These are phyloP conservation scores for Rhagoletis zephyria DNA, from an alignment of 1,140 invertebrate species.

Conservation along the genomic window DNA sequence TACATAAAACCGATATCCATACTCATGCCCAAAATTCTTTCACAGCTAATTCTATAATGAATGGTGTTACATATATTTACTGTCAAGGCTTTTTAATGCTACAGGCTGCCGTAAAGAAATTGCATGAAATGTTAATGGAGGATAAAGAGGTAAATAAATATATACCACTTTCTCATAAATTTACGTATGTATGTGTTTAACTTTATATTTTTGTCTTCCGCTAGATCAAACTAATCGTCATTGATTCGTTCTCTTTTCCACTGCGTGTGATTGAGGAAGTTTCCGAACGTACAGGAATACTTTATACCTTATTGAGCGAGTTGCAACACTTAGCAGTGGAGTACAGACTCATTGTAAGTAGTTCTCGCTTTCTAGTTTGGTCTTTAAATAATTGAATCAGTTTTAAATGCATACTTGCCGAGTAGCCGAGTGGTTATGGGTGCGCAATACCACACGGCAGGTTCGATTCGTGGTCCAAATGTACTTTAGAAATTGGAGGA, in stretches of 20 bases:
- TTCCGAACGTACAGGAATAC: slow-evolving; percentile 58
- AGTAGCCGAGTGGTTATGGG: too few relatives aligned
- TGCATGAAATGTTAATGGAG: slow-evolving; percentile 55
- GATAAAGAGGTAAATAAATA: slow-evolving; percentile 55
- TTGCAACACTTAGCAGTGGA: slow-evolving; percentile 60
- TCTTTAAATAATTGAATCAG: too few relatives aligned
- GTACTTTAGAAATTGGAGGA: too few relatives aligned
- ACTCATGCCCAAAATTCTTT: background rate
- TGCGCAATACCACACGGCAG: too few relatives aligned
- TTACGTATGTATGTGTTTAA: background rate
- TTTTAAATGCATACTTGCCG: too few relatives aligned
- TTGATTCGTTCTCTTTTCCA: slow-evolving; percentile 64
- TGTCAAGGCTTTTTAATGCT: slow-evolving; percentile 60
- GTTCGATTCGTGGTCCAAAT: too few relatives aligned
- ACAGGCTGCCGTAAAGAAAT: slow-evolving; percentile 58
- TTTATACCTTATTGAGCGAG: slow-evolving; percentile 61
- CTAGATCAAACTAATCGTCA: slow-evolving; percentile 64
- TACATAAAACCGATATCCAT: background rate
- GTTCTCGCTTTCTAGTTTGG: too few relatives aligned
- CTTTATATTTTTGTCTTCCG: slow-evolving; percentile 17
- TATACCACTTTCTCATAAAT: background rate
- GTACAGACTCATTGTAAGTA: slow-evolving; percentile 63
- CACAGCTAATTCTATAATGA: slow-evolving; percentile 58
- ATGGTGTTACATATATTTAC: slow-evolving; percentile 62
- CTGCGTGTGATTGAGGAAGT: slow-evolving; percentile 59